Conservation (phyloP, 2,797 vertebrate species). For the Labroides dimidiatus region DNA sequence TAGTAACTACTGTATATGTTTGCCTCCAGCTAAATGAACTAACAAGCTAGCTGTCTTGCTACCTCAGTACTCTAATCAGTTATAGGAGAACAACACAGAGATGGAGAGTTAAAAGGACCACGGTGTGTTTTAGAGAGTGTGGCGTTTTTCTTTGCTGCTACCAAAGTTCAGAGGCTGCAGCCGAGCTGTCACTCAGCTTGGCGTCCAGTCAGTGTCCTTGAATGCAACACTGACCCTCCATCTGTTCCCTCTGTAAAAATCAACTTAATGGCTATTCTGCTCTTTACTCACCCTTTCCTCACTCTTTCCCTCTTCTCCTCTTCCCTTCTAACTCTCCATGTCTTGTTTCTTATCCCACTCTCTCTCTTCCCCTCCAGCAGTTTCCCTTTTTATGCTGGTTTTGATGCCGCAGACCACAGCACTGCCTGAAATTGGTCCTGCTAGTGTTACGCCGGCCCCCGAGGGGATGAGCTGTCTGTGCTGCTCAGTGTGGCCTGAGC, state of each 20-base stretch:
- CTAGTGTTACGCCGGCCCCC: conserved; percentile 45
- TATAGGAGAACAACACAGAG: conserved; percentile 1
- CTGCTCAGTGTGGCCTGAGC: conserved; percentile 39
- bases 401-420: conserved; percentile 60
- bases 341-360: conserved; percentile 26
- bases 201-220: conserved; percentile 26
- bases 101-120: conserved; percentile 48
- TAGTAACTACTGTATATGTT: not conserved
- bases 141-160: conserved; percentile 15
- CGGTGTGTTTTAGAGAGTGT: conserved; percentile 15
- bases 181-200: conserved; percentile 31
- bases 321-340: conserved; percentile 12
- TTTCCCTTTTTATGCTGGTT: conserved; percentile 54
- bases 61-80: conserved; percentile 25
- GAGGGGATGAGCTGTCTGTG: conserved; percentile 54
- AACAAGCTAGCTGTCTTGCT: conserved; percentile 16
- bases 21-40: conserved; percentile 36
- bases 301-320: conserved; percentile 5
- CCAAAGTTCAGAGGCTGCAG: conserved; percentile 40
- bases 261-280: conserved; percentile 45
- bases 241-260: conserved; percentile 44
- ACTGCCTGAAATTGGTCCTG: conserved; percentile 45
- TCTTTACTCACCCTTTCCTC: conserved; percentile 19
- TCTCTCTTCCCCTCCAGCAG: conserved; percentile 53
- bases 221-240: conserved; percentile 24